phyloP scores from a whole-genome alignment of 2,113 vertebrate species.

The Alectura lathami region DNA sequence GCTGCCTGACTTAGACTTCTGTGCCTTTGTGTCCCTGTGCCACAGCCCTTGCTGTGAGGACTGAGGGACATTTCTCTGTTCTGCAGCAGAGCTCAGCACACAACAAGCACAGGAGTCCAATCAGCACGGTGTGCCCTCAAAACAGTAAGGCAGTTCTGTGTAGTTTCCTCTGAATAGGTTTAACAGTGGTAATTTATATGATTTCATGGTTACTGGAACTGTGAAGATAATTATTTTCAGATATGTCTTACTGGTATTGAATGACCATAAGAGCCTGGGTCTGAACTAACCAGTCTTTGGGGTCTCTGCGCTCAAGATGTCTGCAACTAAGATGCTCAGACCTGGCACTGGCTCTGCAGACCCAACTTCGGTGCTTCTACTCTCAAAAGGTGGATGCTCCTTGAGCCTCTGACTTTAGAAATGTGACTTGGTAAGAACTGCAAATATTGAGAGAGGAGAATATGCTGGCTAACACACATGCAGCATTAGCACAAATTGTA shows the following conservation, averaged over 20 bases:
- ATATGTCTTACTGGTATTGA: not conserved
- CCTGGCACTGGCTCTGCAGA: accelerated
- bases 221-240: not conserved
- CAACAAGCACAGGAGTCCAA: not conserved
- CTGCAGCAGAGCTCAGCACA: not conserved
- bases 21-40: not conserved
- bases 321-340: not conserved
- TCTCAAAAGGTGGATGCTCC: not conserved
- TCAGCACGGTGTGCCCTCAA: too few relatives aligned
- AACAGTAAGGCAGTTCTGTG: not conserved
- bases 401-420: not conserved
- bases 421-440: not conserved
- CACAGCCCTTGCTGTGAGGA: not conserved
- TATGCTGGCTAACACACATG: not conserved
- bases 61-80: not conserved
- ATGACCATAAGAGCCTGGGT: not conserved
- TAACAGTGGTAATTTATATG: not conserved
- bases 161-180: not conserved
- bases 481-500: not conserved
- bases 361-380: not conserved
- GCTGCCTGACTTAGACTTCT: not conserved
- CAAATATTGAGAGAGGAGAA: not conserved
- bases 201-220: not conserved
- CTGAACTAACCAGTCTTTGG: not conserved
- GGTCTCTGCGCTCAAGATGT: not conserved